Evolutionary conservation across 92 coral and sea anemone species (phyloP).

Genomic region (Bergia puertoricense): DNA sequence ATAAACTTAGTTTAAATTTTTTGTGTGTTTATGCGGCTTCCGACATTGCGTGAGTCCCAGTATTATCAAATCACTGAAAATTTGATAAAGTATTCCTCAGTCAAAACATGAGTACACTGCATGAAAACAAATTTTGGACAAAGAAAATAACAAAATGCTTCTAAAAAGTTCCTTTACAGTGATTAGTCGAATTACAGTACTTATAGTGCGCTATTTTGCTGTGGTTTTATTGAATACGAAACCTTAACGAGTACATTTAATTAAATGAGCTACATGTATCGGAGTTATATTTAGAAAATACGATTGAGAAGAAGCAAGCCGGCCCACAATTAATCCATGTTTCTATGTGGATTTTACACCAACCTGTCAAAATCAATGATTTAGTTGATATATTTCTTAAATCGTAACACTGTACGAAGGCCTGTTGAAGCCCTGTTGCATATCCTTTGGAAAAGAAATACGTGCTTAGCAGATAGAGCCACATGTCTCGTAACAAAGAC

Average conservation of each 20-base stretch:
- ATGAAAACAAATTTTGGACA: neutral
- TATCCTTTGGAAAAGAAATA: neutral
- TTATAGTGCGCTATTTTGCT: neutral
- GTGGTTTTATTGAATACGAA: neutral
- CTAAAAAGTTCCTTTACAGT: neutral
- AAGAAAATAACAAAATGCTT: neutral
- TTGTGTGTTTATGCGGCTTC: neutral
- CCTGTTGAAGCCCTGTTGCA: neutral
- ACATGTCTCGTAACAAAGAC: neutral
- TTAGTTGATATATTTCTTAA: neutral
- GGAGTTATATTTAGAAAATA: neutral
- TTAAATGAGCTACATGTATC: neutral
- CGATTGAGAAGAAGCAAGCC: neutral
- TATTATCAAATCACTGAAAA: neutral
- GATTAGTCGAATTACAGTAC: neutral
- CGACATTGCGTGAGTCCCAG: conserved; percentile 17
- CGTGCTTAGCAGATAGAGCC: too few species aligned
- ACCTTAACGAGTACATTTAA: neutral
- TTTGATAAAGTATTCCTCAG: conserved; percentile 10
- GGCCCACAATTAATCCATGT: neutral
- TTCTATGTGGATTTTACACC: neutral
- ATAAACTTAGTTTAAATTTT: neutral
- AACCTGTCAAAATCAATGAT: neutral
- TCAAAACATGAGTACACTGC: neutral
- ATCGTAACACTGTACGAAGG: neutral